A percentile compares a stretch with the other conserved stretches of the same genome.
These are phyloP conservation scores for Crocuta crocuta DNA, from an alignment of 2,113 vertebrate genomes.

Conservation along the genomic window DNA sequence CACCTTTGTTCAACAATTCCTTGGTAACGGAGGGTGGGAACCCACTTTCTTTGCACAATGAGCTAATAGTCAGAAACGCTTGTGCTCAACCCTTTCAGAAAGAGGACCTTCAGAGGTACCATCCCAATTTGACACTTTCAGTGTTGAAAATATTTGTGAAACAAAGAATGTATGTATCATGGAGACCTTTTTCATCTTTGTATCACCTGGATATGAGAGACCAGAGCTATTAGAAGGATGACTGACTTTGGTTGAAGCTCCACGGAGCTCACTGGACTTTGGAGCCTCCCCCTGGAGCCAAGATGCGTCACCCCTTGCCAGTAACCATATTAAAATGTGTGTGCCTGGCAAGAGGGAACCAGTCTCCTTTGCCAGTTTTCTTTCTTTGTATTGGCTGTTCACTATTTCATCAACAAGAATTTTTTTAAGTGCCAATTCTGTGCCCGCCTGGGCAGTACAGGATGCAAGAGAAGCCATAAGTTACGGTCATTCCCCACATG, in stretches of 20 bases:
- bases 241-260: not conserved
- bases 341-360: not conserved
- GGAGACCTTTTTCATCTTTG: not conserved
- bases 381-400: conserved; percentile 39
- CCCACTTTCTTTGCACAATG: not conserved
- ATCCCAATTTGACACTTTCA: not conserved
- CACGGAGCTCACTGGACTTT: not conserved
- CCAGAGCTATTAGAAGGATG: not conserved
- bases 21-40: not conserved
- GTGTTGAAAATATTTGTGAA: conserved; percentile 15
- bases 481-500: not conserved
- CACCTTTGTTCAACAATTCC: not conserved
- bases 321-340: conserved; percentile 32
- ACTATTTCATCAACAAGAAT: conserved; percentile 46
- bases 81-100: not conserved
- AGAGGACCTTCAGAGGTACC: not conserved
- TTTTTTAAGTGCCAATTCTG: conserved; percentile 13
- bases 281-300: not conserved
- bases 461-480: conserved; percentile 23
- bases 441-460: not conserved
- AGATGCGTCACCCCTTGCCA: not conserved
- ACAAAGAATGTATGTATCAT: not conserved
- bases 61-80: not conserved
- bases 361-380: conserved; percentile 14
- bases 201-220: not conserved